A percentile compares a stretch with the other conserved stretches of the same genome.
Evolutionary conservation across 2,888 invertebrate species (phyloP).

Genomic region (Tromatobia lineatoria): DNA sequence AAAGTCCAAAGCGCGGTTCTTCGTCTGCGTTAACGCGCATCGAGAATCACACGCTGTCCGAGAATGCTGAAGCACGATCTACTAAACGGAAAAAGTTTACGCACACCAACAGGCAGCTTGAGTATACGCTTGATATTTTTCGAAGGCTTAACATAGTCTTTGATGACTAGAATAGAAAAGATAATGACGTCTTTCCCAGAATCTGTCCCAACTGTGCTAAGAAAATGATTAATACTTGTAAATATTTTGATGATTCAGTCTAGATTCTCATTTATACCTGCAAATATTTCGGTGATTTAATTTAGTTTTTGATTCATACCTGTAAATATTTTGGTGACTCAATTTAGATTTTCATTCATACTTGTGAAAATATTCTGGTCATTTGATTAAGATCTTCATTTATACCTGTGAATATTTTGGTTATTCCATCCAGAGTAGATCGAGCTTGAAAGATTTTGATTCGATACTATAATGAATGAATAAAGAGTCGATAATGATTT

Average conservation of each 20-base stretch:
- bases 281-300: too few species aligned
- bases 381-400: too few species aligned
- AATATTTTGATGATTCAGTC: background rate
- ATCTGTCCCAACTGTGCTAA: background rate
- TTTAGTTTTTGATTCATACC: too few species aligned
- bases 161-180: background rate
- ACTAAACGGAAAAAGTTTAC: background rate
- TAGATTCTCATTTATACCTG: too few species aligned
- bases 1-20: slow-evolving; percentile 48
- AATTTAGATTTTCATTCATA: too few species aligned
- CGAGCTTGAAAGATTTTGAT: background rate
- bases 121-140: background rate
- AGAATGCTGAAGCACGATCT: background rate
- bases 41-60: slow-evolving; percentile 33
- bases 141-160: background rate
- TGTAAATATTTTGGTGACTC: too few species aligned
- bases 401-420: too few species aligned
- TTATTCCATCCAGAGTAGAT: too few species aligned
- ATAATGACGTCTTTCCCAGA: background rate
- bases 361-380: too few species aligned
- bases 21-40: slow-evolving; percentile 15
- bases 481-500: background rate
- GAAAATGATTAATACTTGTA: background rate
- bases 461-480: background rate
- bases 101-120: background rate